These are phyloP conservation scores for Pteropus rufus DNA, from an alignment of 2,797 vertebrate genomes.

Conservation along the genomic window DNA sequence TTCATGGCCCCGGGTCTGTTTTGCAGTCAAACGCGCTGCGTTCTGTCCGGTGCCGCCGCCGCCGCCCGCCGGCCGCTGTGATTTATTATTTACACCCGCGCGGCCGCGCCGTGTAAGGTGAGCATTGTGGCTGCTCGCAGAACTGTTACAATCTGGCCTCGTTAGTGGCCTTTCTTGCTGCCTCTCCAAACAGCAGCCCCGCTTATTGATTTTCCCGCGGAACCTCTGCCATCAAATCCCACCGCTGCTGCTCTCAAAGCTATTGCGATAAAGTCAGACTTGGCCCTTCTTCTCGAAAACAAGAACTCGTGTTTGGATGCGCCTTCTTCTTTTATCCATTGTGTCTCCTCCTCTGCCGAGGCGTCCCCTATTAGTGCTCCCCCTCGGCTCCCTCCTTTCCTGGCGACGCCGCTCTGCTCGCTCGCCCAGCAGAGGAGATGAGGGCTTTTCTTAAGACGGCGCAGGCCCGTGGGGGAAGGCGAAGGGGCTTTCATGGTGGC, in stretches of 20 bases:
- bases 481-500: slow-evolving; percentile 81
- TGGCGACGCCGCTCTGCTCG: slow-evolving; percentile 59
- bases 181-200: slow-evolving; percentile 87
- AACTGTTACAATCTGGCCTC: slow-evolving; percentile 90
- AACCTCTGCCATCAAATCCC: slow-evolving; percentile 87
- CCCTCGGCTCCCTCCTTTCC: slow-evolving; percentile 63
- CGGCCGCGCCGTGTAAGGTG: slow-evolving; percentile 90
- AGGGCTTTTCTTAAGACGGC: slow-evolving; percentile 74
- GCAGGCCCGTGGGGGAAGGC: slow-evolving; percentile 74
- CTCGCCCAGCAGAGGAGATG: slow-evolving; percentile 73
- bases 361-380: slow-evolving; percentile 52
- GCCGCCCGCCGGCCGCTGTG: slow-evolving; percentile 90
- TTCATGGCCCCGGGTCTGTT: slow-evolving; percentile 90
- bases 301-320: slow-evolving; percentile 82
- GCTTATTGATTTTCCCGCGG: slow-evolving; percentile 88
- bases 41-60: slow-evolving; percentile 90
- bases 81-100: slow-evolving; percentile 95
- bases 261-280: slow-evolving; percentile 86
- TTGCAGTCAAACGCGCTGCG: slow-evolving; percentile 89
- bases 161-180: slow-evolving; percentile 89
- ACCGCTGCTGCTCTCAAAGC: slow-evolving; percentile 87
- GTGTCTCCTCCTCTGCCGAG: slow-evolving; percentile 74
- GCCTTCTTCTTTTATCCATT: slow-evolving; percentile 78
- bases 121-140: slow-evolving; percentile 89
- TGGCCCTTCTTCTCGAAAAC: slow-evolving; percentile 87